Evolutionary conservation across 1,140 invertebrate genomes (phyloP).

Genomic region (Ceratitis capitata): DNA sequence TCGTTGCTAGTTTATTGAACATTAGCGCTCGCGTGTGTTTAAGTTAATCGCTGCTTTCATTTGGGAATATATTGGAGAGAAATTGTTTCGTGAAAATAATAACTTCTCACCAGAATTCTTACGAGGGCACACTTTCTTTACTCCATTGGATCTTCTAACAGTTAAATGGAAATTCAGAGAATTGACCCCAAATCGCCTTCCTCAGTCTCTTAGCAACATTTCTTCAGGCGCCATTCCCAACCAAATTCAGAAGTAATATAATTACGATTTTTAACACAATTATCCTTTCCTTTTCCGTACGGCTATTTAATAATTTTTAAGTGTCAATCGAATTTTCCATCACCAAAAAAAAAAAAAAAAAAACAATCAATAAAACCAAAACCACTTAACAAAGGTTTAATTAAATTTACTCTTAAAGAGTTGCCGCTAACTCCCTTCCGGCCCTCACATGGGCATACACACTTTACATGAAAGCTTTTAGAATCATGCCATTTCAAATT

Average conservation of each 20-base stretch:
- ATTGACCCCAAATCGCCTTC: not conserved
- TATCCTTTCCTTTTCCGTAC: not conserved
- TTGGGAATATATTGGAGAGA: not conserved
- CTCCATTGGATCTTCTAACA: not conserved
- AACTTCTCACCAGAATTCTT: not conserved
- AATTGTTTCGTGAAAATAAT: not conserved
- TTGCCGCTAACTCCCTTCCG: not conserved
- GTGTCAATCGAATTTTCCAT: not conserved
- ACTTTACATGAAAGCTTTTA: not conserved
- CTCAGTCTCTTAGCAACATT: not conserved
- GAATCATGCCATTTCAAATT: not conserved
- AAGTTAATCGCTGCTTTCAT: too few relatives aligned
- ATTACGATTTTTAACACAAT: not conserved
- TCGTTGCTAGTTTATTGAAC: too few relatives aligned
- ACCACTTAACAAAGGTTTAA: not conserved
- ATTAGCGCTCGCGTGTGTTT: too few relatives aligned
- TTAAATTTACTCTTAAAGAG: not conserved
- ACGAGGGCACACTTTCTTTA: too few relatives aligned
- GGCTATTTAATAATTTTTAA: not conserved
- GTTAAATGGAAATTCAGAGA: not conserved
- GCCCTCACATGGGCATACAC: too few relatives aligned
- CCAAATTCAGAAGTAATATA: not conserved
- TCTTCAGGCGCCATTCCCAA: too few relatives aligned
- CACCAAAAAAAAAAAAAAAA: too few relatives aligned
- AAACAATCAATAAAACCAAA: not conserved